phyloP scores from a whole-genome alignment of 64 coral and sea anemone species.

The Platygyra sinensis region DNA sequence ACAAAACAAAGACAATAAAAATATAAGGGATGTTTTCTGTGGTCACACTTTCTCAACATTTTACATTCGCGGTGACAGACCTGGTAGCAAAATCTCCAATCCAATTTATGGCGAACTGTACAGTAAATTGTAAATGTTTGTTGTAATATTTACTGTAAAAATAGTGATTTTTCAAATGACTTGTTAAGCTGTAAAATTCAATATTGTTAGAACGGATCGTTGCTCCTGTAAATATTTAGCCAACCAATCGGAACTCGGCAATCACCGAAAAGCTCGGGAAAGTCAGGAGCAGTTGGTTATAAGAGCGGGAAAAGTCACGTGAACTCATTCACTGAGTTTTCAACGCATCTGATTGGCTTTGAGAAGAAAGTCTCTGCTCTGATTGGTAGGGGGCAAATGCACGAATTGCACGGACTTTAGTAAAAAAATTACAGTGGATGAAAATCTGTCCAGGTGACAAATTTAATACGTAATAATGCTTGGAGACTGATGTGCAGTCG shows the following conservation, averaged over 20 bases:
- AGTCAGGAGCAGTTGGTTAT: background rate
- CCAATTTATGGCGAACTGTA: slow-evolving; percentile 19
- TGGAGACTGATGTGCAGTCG: background rate
- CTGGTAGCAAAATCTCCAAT: background rate
- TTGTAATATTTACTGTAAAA: slow-evolving; percentile 5
- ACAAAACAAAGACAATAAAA: background rate
- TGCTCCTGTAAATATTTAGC: too few species aligned
- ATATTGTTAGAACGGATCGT: too few species aligned
- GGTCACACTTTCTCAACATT: background rate
- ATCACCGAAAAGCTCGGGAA: background rate
- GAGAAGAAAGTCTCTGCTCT: background rate
- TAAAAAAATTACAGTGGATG: background rate
- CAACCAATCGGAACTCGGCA: too few species aligned
- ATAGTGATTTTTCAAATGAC: background rate
- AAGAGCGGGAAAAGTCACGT: background rate
- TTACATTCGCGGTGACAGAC: background rate
- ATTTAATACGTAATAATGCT: background rate
- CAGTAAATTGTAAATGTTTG: slow-evolving; percentile 6
- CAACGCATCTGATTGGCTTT: background rate
- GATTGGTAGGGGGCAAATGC: background rate
- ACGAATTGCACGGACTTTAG: background rate
- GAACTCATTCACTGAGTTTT: background rate
- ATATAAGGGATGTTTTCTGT: background rate
- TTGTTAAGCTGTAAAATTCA: background rate
- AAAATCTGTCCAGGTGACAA: background rate